Percentiles rank a stretch among this genome's conserved stretches.
Evolutionary conservation across 1,140 invertebrate species (phyloP).

Genomic region (Oryctes rhinoceros): DNA sequence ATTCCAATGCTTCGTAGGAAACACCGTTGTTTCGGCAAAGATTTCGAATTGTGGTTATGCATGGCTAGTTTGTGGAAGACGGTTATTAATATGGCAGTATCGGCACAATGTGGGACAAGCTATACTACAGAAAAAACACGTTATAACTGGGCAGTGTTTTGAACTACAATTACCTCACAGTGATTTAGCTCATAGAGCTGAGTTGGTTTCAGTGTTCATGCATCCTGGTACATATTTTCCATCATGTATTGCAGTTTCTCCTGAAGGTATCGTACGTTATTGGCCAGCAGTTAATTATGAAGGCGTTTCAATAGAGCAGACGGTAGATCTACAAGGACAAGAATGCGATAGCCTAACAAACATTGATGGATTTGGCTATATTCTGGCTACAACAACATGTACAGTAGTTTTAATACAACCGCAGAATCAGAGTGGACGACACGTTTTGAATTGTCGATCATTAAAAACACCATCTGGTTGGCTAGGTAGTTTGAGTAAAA

Average conservation of each 20-base stretch:
- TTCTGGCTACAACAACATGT: slow-evolving; percentile 91
- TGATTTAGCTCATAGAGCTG: slow-evolving; percentile 90
- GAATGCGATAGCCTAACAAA: slow-evolving; percentile 82
- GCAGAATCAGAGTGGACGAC: slow-evolving; percentile 67
- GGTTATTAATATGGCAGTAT: slow-evolving; percentile 88
- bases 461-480: slow-evolving; percentile 84
- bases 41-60: slow-evolving; percentile 66
- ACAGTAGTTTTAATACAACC: slow-evolving; percentile 83
- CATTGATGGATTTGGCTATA: slow-evolving; percentile 76
- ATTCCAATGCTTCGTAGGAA: slow-evolving; percentile 61
- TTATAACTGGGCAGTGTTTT: slow-evolving; percentile 69
- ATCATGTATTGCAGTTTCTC: slow-evolving; percentile 90
- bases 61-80: slow-evolving; percentile 87
- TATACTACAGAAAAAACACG: slow-evolving; percentile 58
- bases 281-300: slow-evolving; percentile 92
- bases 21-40: slow-evolving; percentile 64
- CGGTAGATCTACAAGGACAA: slow-evolving; percentile 82
- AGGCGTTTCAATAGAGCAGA: slow-evolving; percentile 83
- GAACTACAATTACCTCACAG: slow-evolving; percentile 90
- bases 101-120: slow-evolving; percentile 63
- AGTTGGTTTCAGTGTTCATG: slow-evolving; percentile 83
- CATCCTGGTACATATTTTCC: slow-evolving; percentile 65
- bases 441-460: slow-evolving; percentile 73
- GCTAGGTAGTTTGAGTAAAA: slow-evolving; percentile 85
- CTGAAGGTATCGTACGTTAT: slow-evolving; percentile 83